These are phyloP conservation scores for Helogale parvula DNA, from an alignment of 2,113 vertebrate species.

Conservation along the genomic window DNA sequence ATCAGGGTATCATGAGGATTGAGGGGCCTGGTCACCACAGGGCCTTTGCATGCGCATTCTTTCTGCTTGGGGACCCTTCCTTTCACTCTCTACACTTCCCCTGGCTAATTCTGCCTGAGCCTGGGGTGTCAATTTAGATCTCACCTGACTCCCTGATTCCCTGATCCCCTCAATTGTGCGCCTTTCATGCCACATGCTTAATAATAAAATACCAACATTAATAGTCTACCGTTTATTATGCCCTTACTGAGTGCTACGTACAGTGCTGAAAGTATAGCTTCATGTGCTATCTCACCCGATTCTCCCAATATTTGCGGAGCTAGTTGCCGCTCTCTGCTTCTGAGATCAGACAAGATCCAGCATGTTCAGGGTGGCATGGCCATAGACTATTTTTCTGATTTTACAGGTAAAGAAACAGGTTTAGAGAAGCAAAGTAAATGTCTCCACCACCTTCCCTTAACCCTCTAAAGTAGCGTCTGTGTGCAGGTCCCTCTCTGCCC, in stretches of 20 bases:
- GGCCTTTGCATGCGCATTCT: neutral
- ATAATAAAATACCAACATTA: neutral
- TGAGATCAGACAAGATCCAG: neutral
- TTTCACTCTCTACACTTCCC: neutral
- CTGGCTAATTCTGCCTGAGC: neutral
- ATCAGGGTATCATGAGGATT: neutral
- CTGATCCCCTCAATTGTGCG: neutral
- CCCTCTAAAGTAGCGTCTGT: neutral
- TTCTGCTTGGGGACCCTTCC: neutral
- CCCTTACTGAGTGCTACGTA: neutral
- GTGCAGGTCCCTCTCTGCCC: neutral
- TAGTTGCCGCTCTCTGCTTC: neutral
- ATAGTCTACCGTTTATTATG: neutral
- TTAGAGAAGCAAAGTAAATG: neutral
- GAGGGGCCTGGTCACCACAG: neutral
- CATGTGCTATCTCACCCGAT: neutral
- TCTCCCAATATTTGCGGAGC: neutral
- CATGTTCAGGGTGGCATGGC: neutral
- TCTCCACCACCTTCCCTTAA: neutral
- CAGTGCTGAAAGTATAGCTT: neutral
- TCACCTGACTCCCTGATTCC: neutral
- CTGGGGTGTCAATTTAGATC: neutral
- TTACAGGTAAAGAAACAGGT: neutral
- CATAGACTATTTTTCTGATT: neutral
- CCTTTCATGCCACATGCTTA: neutral